Percentiles rank a stretch among this genome's conserved stretches.
Conservation (phyloP, 2,113 vertebrate genomes). For the Australoheros scitulus region DNA sequence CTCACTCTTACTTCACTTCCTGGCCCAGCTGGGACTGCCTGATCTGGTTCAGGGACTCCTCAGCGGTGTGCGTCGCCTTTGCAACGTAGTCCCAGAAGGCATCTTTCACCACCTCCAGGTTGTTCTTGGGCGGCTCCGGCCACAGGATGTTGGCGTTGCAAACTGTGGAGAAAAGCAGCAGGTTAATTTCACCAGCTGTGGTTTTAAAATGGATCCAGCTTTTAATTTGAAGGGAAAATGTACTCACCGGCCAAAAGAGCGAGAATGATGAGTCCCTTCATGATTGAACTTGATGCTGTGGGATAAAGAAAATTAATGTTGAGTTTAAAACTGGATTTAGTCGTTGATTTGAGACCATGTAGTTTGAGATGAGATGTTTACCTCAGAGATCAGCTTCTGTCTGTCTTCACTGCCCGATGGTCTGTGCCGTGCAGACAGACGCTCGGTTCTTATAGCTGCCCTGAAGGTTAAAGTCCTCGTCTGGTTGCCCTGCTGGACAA, state of each 20-base stretch:
- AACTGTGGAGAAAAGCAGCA: conserved; percentile 26
- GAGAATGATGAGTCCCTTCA: conserved; percentile 70
- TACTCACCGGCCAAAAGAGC: conserved; percentile 69
- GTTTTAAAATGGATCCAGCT: not conserved
- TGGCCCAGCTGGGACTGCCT: conserved; percentile 67
- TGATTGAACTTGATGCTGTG: conserved; percentile 33
- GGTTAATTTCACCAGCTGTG: not conserved
- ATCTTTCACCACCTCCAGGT: conserved; percentile 71
- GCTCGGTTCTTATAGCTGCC: conserved; percentile 20
- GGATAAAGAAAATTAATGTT: not conserved
- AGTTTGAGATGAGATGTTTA: not conserved
- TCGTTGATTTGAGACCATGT: not conserved
- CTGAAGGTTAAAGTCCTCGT: conserved; percentile 65
- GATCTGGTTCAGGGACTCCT: conserved; percentile 70
- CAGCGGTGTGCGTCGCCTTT: conserved; percentile 65
- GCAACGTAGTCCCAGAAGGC: conserved; percentile 77
- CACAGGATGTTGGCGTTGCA: conserved; percentile 75
- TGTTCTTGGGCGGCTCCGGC: conserved; percentile 64
- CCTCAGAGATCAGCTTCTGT: conserved; percentile 17
- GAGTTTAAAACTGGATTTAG: not conserved
- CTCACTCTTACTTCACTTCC: conserved; percentile 70
- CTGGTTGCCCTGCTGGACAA: conserved; percentile 52
- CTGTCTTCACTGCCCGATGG: not conserved
- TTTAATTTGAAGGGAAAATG: not conserved
- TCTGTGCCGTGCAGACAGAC: not conserved